Evolutionary conservation across 2,797 vertebrate genomes (phyloP).

Genomic region (Pristis pectinata): DNA sequence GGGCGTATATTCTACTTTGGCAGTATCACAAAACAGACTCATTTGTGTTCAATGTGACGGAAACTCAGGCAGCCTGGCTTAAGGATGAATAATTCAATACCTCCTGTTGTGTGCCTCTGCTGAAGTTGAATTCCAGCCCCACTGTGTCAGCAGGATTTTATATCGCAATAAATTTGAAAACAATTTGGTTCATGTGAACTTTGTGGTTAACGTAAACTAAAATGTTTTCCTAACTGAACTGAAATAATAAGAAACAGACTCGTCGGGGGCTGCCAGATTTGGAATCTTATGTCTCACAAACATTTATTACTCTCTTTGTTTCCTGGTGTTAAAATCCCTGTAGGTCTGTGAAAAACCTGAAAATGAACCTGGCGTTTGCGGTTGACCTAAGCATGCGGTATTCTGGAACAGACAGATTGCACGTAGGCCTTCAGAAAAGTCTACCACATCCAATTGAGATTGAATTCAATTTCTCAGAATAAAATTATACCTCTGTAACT

Average conservation of each 20-base stretch:
- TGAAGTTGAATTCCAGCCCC: background rate
- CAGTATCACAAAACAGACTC: background rate
- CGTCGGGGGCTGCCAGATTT: background rate
- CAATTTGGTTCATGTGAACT: background rate
- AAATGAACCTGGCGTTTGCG: background rate
- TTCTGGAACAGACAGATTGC: background rate
- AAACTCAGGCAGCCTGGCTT: background rate
- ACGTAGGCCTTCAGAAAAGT: background rate
- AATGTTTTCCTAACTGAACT: background rate
- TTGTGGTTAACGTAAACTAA: background rate
- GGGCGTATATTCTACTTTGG: background rate
- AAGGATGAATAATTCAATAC: background rate
- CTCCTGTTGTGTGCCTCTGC: too few species aligned
- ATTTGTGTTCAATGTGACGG: too few species aligned
- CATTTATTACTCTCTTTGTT: background rate
- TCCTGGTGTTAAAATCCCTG: constrained; percentile 9
- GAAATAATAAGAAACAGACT: constrained; percentile 21
- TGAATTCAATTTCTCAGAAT: background rate
- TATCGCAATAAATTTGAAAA: background rate
- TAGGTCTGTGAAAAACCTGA: background rate
- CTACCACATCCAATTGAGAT: background rate
- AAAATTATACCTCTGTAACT: background rate
- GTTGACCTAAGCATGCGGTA: background rate
- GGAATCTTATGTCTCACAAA: background rate
- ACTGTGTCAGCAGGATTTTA: background rate